Conservation (phyloP, 2,113 vertebrate species). For the Apodemus sylvaticus region DNA sequence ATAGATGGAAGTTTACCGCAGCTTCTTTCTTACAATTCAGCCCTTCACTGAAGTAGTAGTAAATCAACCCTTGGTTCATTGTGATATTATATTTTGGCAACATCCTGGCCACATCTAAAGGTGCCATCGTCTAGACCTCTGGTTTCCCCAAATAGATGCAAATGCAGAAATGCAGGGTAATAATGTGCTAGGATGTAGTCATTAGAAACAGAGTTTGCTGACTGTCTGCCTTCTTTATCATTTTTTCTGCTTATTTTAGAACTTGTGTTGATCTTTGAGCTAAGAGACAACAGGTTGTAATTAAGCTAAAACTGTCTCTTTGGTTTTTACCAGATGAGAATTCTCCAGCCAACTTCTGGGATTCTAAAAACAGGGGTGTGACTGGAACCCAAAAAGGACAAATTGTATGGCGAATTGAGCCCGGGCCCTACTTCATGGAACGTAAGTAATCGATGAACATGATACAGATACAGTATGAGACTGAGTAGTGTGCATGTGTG, state of each 20-base stretch:
- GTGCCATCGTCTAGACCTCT: background rate
- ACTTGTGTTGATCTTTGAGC: constrained; percentile 7
- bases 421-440: constrained; percentile 98
- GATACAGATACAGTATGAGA: background rate
- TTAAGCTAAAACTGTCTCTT: constrained; percentile 51
- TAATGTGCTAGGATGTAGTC: background rate
- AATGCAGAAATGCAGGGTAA: background rate
- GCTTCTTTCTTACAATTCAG: background rate
- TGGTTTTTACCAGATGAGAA: constrained; percentile 92
- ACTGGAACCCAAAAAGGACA: constrained; percentile 98
- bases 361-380: constrained; percentile 98
- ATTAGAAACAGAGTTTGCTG: background rate
- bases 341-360: constrained; percentile 98
- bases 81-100: background rate
- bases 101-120: background rate
- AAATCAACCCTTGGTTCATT: background rate
- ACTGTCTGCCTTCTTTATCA: background rate
- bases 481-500: background rate
- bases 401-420: constrained; percentile 97
- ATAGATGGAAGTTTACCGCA: background rate
- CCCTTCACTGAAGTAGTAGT: background rate
- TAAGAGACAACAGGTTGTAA: background rate
- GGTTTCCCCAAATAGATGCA: background rate
- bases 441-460: constrained; percentile 87
- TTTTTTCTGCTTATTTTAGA: background rate